Evolutionary conservation across 2,888 invertebrate species (phyloP).

Genomic region (Endomychus coccineus): DNA sequence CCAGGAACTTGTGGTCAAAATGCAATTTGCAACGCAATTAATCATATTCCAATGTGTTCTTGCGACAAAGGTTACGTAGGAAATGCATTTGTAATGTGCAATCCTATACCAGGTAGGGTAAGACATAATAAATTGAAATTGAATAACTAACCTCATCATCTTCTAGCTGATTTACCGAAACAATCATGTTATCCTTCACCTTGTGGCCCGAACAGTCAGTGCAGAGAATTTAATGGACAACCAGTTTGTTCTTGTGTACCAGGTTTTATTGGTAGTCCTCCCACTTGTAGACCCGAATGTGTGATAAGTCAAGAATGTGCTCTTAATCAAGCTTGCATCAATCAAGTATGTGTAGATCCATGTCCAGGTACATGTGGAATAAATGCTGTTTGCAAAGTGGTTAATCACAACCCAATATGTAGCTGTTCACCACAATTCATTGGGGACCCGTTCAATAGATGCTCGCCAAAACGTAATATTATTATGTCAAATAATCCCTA

Average conservation of each 20-base stretch:
- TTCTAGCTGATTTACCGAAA: slow-evolving; percentile 34
- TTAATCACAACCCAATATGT: slow-evolving; percentile 75
- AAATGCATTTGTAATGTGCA: slow-evolving; percentile 61
- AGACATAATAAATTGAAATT: neutral
- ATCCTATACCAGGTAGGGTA: slow-evolving; percentile 25
- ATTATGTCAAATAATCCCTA: neutral
- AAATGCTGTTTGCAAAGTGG: slow-evolving; percentile 65
- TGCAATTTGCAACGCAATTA: slow-evolving; percentile 71
- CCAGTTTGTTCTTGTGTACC: slow-evolving; percentile 64
- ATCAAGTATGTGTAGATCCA: slow-evolving; percentile 74
- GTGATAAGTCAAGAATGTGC: slow-evolving; percentile 72
- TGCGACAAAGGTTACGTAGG: slow-evolving; percentile 66
- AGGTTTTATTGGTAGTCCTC: slow-evolving; percentile 66
- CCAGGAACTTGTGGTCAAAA: slow-evolving; percentile 70
- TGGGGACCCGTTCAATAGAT: slow-evolving; percentile 71
- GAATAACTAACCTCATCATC: neutral
- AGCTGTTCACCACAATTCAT: slow-evolving; percentile 61
- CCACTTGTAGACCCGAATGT: slow-evolving; percentile 72
- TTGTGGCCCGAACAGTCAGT: slow-evolving; percentile 63
- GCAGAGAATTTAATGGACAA: slow-evolving; percentile 50
- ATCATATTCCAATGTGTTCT: slow-evolving; percentile 76
- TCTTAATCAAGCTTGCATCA: slow-evolving; percentile 68
- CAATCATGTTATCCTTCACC: slow-evolving; percentile 67
- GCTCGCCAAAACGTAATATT: slow-evolving; percentile 46
- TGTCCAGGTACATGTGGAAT: slow-evolving; percentile 72